Percentiles rank a stretch among this genome's conserved stretches.
phyloP scores from a whole-genome alignment of 2,888 invertebrate genomes.

The Lordiphosa fenestrarum region DNA sequence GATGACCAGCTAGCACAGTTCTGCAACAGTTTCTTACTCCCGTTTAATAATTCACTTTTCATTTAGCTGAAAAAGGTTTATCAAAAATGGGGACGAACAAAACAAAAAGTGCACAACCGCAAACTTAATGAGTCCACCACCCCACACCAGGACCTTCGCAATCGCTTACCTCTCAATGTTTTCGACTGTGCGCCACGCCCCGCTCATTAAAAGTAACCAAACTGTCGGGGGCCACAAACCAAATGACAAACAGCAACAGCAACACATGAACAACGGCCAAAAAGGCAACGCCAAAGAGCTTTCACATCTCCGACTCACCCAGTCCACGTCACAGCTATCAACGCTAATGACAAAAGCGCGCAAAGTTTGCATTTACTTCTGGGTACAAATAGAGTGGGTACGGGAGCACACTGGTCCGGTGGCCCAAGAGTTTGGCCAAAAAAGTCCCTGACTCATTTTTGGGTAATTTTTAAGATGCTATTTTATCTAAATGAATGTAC shows the following conservation, averaged over 20 bases:
- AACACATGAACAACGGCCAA: constrained; percentile 69
- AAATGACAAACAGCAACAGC: constrained; percentile 42
- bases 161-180: constrained; percentile 12
- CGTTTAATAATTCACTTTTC: constrained; percentile 42
- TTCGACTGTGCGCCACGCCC: constrained; percentile 44
- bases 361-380: constrained; percentile 65
- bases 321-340: constrained; percentile 56
- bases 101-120: constrained; percentile 62
- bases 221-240: constrained; percentile 57
- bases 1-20: too few relatives aligned
- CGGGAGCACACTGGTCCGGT: background rate
- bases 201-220: constrained; percentile 73
- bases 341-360: constrained; percentile 74
- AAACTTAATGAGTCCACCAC: constrained; percentile 63
- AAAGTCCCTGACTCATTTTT: too few relatives aligned
- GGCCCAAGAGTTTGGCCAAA: too few relatives aligned
- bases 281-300: constrained; percentile 48
- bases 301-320: constrained; percentile 12
- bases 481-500: too few relatives aligned
- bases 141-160: background rate
- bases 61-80: constrained; percentile 12
- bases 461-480: too few relatives aligned
- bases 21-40: background rate
- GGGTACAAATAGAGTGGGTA: constrained; percentile 7
- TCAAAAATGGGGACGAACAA: constrained; percentile 16